A percentile compares a stretch with the other conserved stretches of the same genome.
These are phyloP conservation scores for Drosophila cardini DNA, from an alignment of 1,140 invertebrate species.

Conservation along the genomic window DNA sequence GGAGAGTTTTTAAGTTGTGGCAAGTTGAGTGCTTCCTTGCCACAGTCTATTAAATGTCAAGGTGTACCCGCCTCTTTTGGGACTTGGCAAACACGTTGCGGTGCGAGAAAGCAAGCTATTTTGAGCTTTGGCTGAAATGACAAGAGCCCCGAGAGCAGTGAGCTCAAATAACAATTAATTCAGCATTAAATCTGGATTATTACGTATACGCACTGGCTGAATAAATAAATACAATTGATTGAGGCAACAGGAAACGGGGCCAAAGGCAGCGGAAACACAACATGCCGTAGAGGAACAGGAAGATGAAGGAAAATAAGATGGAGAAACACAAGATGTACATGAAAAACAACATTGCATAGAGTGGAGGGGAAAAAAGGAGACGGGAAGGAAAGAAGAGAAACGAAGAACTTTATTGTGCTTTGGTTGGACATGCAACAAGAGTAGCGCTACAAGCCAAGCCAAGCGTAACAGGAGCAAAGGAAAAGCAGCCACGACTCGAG, in stretches of 20 bases:
- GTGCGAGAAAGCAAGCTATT: conserved; percentile 13
- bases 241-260: conserved; percentile 30
- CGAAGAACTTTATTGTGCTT: conserved; percentile 55
- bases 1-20: conserved; percentile 27
- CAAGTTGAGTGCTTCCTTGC: conserved; percentile 36
- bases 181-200: conserved; percentile 44
- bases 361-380: conserved; percentile 13
- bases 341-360: conserved; percentile 15
- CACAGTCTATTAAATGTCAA: conserved; percentile 43
- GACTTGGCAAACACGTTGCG: conserved; percentile 23
- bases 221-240: conserved; percentile 47
- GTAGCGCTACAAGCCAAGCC: conserved; percentile 38
- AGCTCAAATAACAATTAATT: conserved; percentile 27
- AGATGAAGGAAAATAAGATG: conserved; percentile 1
- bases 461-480: conserved; percentile 36
- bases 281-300: conserved; percentile 1
- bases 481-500: conserved; percentile 33
- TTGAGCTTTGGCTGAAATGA: conserved; percentile 15
- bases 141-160: neutral
- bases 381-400: conserved; percentile 19
- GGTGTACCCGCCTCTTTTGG: conserved; percentile 15
- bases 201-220: conserved; percentile 27
- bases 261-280: conserved; percentile 36
- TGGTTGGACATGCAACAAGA: conserved; percentile 47
- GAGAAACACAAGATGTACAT: conserved; percentile 6